phyloP scores from a whole-genome alignment of 2,888 invertebrate species.

The Lycia hirtaria region DNA sequence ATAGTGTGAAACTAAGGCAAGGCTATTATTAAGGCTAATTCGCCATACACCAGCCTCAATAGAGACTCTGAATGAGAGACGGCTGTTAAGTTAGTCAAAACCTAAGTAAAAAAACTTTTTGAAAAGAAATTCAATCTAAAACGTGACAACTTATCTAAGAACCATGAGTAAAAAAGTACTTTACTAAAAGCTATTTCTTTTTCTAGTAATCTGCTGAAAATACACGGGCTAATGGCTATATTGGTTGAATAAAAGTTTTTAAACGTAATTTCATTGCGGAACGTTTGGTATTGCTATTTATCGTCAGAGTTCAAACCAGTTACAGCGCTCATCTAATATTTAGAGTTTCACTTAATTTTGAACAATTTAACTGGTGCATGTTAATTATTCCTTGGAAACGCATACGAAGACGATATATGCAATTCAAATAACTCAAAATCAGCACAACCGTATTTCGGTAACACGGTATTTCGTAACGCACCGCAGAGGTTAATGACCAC shows the following conservation, averaged over 20 bases:
- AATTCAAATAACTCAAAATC: conserved; percentile 11
- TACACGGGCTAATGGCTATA: background rate
- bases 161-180: background rate
- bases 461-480: conserved; percentile 21
- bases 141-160: conserved; percentile 46
- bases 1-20: conserved; percentile 41
- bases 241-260: background rate
- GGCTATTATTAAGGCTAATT: conserved; percentile 54
- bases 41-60: conserved; percentile 42
- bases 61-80: conserved; percentile 29
- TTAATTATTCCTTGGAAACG: background rate
- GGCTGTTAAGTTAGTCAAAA: conserved; percentile 31
- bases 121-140: conserved; percentile 48
- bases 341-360: no score
- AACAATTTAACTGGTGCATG: background rate
- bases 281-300: no score
- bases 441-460: conserved; percentile 22
- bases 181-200: background rate
- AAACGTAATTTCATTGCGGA: no score
- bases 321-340: background rate
- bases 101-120: conserved; percentile 42
- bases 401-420: conserved; percentile 8
- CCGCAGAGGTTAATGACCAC: conserved; percentile 53
- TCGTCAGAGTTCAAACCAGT: no score
- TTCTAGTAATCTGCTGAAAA: background rate